These are phyloP conservation scores for Margaritifera margaritifera DNA, from an alignment of 2,888 invertebrate genomes.

Conservation along the genomic window DNA sequence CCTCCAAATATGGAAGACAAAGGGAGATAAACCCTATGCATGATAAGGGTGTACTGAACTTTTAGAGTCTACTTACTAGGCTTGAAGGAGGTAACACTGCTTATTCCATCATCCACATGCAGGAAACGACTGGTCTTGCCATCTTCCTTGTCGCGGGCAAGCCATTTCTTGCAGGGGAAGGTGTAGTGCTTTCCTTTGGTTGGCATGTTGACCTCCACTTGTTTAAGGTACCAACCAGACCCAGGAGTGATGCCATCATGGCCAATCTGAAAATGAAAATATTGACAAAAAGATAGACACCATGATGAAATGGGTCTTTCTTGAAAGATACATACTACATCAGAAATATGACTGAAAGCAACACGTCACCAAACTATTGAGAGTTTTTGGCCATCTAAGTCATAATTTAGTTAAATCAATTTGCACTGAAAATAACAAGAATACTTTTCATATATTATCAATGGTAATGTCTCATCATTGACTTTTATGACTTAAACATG, in stretches of 20 bases:
- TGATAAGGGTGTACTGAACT: neutral
- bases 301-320: neutral
- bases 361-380: too few relatives aligned
- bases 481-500: too few relatives aligned
- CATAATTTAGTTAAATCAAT: too few relatives aligned
- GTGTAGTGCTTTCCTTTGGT: slow-evolving; percentile 71
- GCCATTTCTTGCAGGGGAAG: slow-evolving; percentile 70
- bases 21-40: too few relatives aligned
- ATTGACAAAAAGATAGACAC: neutral
- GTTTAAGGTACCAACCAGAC: slow-evolving; percentile 71
- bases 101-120: slow-evolving; percentile 66
- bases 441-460: too few relatives aligned
- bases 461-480: too few relatives aligned
- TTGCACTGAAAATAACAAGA: too few relatives aligned
- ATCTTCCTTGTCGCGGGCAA: slow-evolving; percentile 70
- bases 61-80: slow-evolving; percentile 60
- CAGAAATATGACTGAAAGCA: neutral
- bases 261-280: slow-evolving; percentile 57
- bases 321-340: neutral
- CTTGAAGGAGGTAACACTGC: slow-evolving; percentile 66
- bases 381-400: too few relatives aligned
- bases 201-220: slow-evolving; percentile 70
- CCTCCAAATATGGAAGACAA: too few relatives aligned
- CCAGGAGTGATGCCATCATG: slow-evolving; percentile 71
- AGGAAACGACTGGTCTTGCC: slow-evolving; percentile 68